Conservation (phyloP, 2,797 vertebrate genomes). For the Sebastes itinus region DNA sequence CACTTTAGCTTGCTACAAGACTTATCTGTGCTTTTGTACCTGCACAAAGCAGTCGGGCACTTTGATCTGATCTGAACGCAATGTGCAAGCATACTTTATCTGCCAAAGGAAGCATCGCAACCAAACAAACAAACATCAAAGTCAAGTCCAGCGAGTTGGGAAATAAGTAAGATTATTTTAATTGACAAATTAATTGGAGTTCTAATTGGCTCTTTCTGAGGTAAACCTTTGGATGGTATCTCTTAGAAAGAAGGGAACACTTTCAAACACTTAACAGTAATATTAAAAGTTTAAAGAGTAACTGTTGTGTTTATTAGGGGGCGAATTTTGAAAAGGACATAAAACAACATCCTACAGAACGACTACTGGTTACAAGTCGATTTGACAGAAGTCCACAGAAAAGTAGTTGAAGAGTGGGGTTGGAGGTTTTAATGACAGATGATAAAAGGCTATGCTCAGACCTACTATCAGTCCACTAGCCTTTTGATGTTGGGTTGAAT, state of each 20-base stretch:
- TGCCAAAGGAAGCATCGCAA: conserved; percentile 25
- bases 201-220: conserved; percentile 54
- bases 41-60: conserved; percentile 39
- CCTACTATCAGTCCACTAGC: neutral
- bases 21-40: conserved; percentile 61
- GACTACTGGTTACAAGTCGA: neutral
- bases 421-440: neutral
- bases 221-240: conserved; percentile 46
- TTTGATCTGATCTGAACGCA: conserved; percentile 61
- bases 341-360: neutral
- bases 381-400: neutral
- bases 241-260: conserved; percentile 18
- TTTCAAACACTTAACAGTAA: neutral
- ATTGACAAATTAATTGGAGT: conserved; percentile 67
- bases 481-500: conserved; percentile 18
- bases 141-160: conserved; percentile 34
- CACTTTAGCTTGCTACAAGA: conserved; percentile 17
- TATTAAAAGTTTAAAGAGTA: neutral
- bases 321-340: neutral
- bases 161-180: conserved; percentile 61
- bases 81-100: conserved; percentile 43
- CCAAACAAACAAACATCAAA: conserved; percentile 61
- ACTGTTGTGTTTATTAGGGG: neutral
- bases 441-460: neutral
- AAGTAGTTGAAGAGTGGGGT: neutral